Base-by-base conservation (phyloP, 2,797 vertebrate species). In the Chloroceryle inda region DNA sequence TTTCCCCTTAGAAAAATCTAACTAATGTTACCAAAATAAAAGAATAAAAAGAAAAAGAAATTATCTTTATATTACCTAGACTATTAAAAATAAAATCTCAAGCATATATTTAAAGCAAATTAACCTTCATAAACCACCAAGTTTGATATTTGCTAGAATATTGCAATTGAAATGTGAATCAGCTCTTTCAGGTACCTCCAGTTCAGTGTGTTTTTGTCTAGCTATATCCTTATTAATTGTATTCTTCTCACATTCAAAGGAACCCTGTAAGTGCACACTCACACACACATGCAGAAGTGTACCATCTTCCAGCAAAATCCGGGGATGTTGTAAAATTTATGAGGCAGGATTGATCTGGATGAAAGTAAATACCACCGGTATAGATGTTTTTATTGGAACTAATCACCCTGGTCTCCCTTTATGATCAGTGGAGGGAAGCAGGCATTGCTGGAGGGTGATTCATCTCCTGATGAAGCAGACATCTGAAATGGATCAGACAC, bases 401-500 rank as follows among this genome's bases (percentile, higher is more conserved):
- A 42, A 40, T 81, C 15, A 40, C 29, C 33, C 62, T 42, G 58
- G 35, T 59, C 40, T 84, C n/a, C n/a, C 58, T 75, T 66, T 66
- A 55, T 7, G 69, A 64, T 49, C 52, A 61, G 52, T 50, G 37
- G 33, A 73, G 33, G 23, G 26, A 81, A 81, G 14, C 11, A 33
- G 45, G 27, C 35, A 20, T 47, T 91, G 50, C 69, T 66, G 53
- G 50, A 53, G n/a, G 2, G 20, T 75, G 76, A 86, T 84, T 92
- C 86, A 85, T 69, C 86, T 79, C 49, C 38, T 81, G 40, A 66
- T 86, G 27, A 52, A 86, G 80, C 5, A 84, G 77, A 53, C 72
- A 67, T 66, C 83, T 89, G 74, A 94, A 91, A 82, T 62, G 67
- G 91, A 84, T 93, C 86, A 93, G 71, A 49, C 42, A 66, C 62